A percentile compares a stretch with the other conserved stretches of the same genome.
Evolutionary conservation across 2,113 vertebrate genomes (phyloP).

Genomic region (Tenebrosternarchus preto): DNA sequence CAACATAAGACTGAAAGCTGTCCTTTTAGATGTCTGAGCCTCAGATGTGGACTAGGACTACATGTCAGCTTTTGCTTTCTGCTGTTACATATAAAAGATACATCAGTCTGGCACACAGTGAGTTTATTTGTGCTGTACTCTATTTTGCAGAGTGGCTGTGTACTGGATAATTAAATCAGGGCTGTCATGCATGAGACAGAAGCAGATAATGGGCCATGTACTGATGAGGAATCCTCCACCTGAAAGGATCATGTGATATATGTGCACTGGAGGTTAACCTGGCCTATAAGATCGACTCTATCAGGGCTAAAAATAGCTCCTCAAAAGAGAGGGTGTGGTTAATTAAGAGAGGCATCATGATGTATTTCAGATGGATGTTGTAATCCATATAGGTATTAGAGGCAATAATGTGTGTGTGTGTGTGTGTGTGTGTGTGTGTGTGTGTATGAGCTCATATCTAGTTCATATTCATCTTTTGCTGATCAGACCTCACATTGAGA

Average conservation of each 20-base stretch:
- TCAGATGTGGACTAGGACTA: not conserved
- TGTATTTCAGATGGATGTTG: not conserved
- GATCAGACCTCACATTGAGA: too few species aligned
- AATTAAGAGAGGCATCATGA: not conserved
- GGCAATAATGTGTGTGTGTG: not conserved
- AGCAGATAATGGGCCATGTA: constrained; percentile 63
- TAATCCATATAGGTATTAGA: too few species aligned
- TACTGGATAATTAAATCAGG: constrained; percentile 70
- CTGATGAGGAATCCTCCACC: constrained; percentile 17
- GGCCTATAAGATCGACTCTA: constrained; percentile 58
- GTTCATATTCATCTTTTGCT: too few species aligned
- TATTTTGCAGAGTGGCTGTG: constrained; percentile 53
- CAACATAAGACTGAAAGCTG: not conserved
- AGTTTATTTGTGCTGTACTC: not conserved
- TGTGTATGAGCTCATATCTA: too few species aligned
- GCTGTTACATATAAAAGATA: constrained; percentile 21
- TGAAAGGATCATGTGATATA: constrained; percentile 24
- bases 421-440: not conserved
- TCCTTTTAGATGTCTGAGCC: too few species aligned
- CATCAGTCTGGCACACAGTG: not conserved
- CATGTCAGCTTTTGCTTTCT: constrained; percentile 28
- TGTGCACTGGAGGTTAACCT: constrained; percentile 54
- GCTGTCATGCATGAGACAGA: constrained; percentile 58
- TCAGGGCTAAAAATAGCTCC: constrained; percentile 59
- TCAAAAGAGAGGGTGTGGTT: constrained; percentile 9